phyloP scores from a whole-genome alignment of 2,797 vertebrate genomes.

The Malacoraja senta region DNA sequence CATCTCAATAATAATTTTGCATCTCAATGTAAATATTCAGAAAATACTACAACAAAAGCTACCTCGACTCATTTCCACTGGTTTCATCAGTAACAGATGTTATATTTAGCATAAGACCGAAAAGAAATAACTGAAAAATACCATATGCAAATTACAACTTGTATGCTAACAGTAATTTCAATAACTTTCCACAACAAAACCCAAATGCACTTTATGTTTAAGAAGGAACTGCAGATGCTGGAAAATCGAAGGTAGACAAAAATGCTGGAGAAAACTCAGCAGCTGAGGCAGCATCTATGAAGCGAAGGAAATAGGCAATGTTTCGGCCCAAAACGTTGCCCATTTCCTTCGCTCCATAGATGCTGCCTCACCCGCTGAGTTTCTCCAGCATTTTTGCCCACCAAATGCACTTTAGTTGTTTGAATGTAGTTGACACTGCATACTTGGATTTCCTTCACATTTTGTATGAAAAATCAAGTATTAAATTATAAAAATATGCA shows the following conservation, averaged over 20 bases:
- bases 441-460: not conserved
- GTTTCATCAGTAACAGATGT: not conserved
- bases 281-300: too few species aligned
- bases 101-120: not conserved
- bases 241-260: too few species aligned
- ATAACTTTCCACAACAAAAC: not conserved
- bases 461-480: not conserved
- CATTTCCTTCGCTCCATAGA: too few species aligned
- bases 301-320: too few species aligned
- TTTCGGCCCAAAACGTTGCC: too few species aligned
- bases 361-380: too few species aligned
- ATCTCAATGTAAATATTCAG: too few species aligned
- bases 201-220: not conserved
- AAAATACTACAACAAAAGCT: not conserved
- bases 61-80: not conserved
- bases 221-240: too few species aligned
- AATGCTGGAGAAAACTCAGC: too few species aligned
- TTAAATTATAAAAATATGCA: not conserved
- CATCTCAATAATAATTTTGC: too few species aligned
- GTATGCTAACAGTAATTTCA: not conserved
- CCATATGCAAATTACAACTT: not conserved
- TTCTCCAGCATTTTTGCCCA: too few species aligned
- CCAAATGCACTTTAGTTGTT: not conserved
- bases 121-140: not conserved
- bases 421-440: not conserved